Base-by-base conservation (phyloP, 2,797 vertebrate species). In the Hemibagrus guttatus region DNA sequence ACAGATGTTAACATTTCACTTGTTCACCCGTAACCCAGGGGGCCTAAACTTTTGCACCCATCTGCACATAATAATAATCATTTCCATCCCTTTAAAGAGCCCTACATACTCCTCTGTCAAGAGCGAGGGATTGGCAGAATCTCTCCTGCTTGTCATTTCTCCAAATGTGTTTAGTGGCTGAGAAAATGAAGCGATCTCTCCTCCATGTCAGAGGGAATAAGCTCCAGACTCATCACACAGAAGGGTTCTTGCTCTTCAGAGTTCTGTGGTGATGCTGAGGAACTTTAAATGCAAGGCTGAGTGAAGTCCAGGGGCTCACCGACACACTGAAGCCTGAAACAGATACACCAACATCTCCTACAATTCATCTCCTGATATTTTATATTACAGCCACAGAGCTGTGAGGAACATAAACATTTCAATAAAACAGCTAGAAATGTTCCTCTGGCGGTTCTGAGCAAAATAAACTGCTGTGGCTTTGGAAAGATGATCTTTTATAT, bases 121-220 rank as follows among this genome's bases (percentile, higher is more conserved):
- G 26, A 79, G 68, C 58, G 85, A 81, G 84, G 85, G 84, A 72
- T 81, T 85, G 85, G 87, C 81, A 86, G 56, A 39, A 59, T 88
- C 87, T 86, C 81, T 89, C 59, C 71, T 75, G 19, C 54, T 75
- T 88, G 83, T 87, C 88, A 49, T 86, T 84, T 88, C 84, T 88
- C 78, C 84, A 42, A 68, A 86, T 82, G 61, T 85, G 76, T 81
- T 74, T 61, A 85, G 63, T 71, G 85, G 66, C 84, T 83, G 76
- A 87, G 84, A 87, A 78, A 84, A 84, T 86, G 88, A 88, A 87
- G 83, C 49, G 19, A 85, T 84, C 85, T 68, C 26, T 84, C 86
- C 84, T 59, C 31, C 78, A 1, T 80, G 78, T 61, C 78, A 80
- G 71, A 59, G 69, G n/a, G 71, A 91, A 91, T 89, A 84, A 90